Base-by-base conservation (phyloP, 2,888 invertebrate species). In the Poecilobothrus nobilitatus region DNA sequence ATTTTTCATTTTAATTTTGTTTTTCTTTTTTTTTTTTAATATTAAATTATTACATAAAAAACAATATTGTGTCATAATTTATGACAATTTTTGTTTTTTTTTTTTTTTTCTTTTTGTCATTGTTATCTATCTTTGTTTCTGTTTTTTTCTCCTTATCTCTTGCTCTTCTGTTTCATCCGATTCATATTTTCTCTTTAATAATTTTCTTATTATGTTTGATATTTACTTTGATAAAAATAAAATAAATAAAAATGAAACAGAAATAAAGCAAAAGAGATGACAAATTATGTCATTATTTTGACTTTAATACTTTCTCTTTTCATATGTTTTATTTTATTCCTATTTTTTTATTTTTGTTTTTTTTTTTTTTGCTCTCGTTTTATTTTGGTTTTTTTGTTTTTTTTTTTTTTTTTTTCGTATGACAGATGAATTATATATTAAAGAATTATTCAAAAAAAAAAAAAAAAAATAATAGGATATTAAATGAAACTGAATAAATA, bases 31-130 rank as follows among this genome's bases (percentile, higher is more conserved):
- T 44, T 44, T 44, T 12, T 44, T 44, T 44, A 44, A 44, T 44
- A 44, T 44, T 44, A 44, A 44, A 44, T 44, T 44, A 44, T 44
- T 44, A 44, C 44, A 44, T 44, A 44, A 44, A 44, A 44, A 44
- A 44, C 44, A n/a, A 12, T 44, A 44, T 44, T 44, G 44, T 44
- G 15, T 44, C 15, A 44, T 44, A 44, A 44, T 44, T 44, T 44
- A 44, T 44, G 44, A 15, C 44, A 44, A 12, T 44, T 44, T 12
- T 44, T 15, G 44, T 44, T 44, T 44, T 44, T 44, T 6, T 15
- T 44, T 34, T 15, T 44, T 44, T 9, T 9, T 7, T 9, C 12
- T 44, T 15, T 44, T 3, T 12, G 10, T 44, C 12, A n/a, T 44
- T 44, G 12, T 9, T 3, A 44, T 44, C 44, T 44, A 2, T 44